Evolutionary conservation across 2,888 invertebrate species (phyloP), one percentile per base, ranked within the genome.

Genomic region (Nomada goodeniana): DNA sequence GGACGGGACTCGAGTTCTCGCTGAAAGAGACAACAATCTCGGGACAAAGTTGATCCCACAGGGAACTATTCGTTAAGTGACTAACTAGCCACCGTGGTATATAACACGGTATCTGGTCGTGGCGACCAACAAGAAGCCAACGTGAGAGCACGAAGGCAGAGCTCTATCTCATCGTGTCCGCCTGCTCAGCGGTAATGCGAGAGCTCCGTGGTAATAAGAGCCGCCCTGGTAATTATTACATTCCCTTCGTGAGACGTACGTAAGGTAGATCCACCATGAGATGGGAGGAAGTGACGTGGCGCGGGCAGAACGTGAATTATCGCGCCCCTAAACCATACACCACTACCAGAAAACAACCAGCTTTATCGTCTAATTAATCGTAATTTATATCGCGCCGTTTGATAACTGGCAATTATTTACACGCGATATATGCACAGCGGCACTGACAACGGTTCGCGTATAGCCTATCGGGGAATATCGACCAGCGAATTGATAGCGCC

Each of bases 151-250:
- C 47, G 55, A 44, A 11, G 18, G 68, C 4, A 47, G 78, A 44
- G 65, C 79, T 78, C 85, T 87, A 89, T 88, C 89, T 88, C 85
- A 76, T 77, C 75, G 82, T 47, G 69, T 76, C 42, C 82, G 76
- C 82, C 86, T 87, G 88, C 86, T 91, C 89, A 90, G 88, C 91
- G 87, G 92, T 92, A 92, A 92, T 90, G 89, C 89, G 91, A 92
- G 91, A 89, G 84, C 86, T 84, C 84, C 86, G 67, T 84, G 85
- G 92, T 92, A 93, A 92, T 91, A 91, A 92, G 92, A 92, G 90
- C 86, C 89, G 89, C 86, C 89, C 83, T 82, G 88, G 89, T 91
- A 91, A 92, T 91, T 91, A 91, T 91, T 89, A 89, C 89, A 89
- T 89, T 88, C 87, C 86, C 89, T 83, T 73, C 82, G 85, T 82